Base-by-base conservation (phyloP, 1,140 invertebrate species). In the Solen grandis region DNA sequence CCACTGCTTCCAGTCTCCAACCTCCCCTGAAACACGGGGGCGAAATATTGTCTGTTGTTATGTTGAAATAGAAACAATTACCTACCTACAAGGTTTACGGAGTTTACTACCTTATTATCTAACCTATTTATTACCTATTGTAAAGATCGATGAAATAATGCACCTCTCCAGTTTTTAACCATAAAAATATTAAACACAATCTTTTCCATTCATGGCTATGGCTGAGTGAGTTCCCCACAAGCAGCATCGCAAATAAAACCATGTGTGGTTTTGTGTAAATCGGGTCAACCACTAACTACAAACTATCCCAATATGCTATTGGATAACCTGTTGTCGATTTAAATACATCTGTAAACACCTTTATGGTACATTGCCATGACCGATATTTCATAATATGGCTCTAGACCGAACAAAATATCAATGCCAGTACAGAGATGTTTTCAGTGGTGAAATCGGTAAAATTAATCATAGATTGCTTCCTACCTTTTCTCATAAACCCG, bases 1-100 rank as follows among this genome's bases (percentile, higher is more conserved):
- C 77, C 77, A 79, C 16, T 52, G 25, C 57, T 79, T 79, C 77
- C 77, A 79, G 77, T 79, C 54, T 1, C 77, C 77, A 22, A 79
- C 59, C 19, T 79, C 55, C 27, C 77, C 77, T 79, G 54, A n/a
- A 72, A 50, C 14, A 25, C 4, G 13, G 41, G 27, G 41, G 19
- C 8, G 35, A 16, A 55, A n/a, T 27, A 55, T 70, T 31, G 33
- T 63, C 5, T n/a, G 19, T 29, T 50, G n/a, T 50, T n/a, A 50
- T 50, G n/a, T 14, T 14, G 13, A n/a, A 50, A 50, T 50, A 50
- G n/a, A 50, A 14, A 50, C 13, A 50, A 14, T n/a, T 14, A n/a
- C 46, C 13, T 14, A 13, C n/a, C n/a, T 50, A 50, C 46, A n/a
- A 50, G n/a, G n/a, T 13, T 13, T 50, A 14, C 46, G n/a, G 46